These are phyloP conservation scores for cattle (Bos taurus) DNA, from an alignment of 2,113 vertebrate species.

Conservation along the genomic window ARS-UCD2.0 NC_037345.1:44430501-44431000, in stretches of 20 bases:
- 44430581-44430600: background rate
- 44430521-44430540: background rate
- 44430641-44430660: background rate
- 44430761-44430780: constrained; percentile 20
- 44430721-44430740: background rate
- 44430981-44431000: constrained; percentile 63
- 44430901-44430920: background rate
- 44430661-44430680: constrained; percentile 10
- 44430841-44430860: constrained; percentile 52
- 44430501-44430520: background rate
- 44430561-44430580: background rate
- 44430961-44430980: constrained; percentile 67
- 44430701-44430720: constrained; percentile 2
- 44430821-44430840: constrained; percentile 62
- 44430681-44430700: background rate
- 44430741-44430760: constrained; percentile 38
- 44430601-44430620: constrained; percentile 7
- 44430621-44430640: background rate
- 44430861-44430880: constrained; percentile 20
- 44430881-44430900: background rate
- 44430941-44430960: constrained; percentile 53
- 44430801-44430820: constrained; percentile 55
- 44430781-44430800: constrained; percentile 62
- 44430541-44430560: background rate
- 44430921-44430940: constrained; percentile 34